phyloP scores from a whole-genome alignment of 37 sponge, comb jelly and placozoan genomes.

The Haliclona indistincta region DNA sequence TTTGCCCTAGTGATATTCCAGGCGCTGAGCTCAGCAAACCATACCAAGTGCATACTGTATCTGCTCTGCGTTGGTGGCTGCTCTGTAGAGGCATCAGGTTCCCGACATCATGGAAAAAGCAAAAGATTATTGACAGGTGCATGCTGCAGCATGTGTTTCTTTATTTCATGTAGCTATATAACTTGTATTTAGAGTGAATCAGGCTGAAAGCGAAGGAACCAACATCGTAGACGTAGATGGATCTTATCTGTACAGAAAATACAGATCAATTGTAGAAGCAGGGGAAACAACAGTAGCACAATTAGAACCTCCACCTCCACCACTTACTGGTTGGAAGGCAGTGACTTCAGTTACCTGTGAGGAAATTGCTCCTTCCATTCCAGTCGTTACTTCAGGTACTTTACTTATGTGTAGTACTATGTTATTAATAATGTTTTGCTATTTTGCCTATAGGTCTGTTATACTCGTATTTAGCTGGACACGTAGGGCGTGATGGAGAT shows the following conservation, averaged over 20 bases:
- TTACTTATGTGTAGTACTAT: background rate
- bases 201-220: slow-evolving; percentile 9
- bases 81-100: slow-evolving; percentile 16
- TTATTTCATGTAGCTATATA: background rate
- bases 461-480: slow-evolving; percentile 53
- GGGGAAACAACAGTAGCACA: slow-evolving; percentile 16
- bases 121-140: slow-evolving; percentile 7
- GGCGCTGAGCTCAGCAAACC: slow-evolving; percentile 6
- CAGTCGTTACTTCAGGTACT: slow-evolving; percentile 53
- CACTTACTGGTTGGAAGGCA: slow-evolving; percentile 42
- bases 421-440: slow-evolving; percentile 4
- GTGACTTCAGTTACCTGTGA: slow-evolving; percentile 26
- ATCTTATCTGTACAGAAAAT: slow-evolving; percentile 42
- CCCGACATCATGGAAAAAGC: slow-evolving; percentile 15
- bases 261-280: slow-evolving; percentile 30
- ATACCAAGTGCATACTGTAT: slow-evolving; percentile 1
- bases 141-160: background rate
- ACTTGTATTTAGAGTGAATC: background rate
- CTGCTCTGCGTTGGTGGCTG: slow-evolving; percentile 15
- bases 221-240: slow-evolving; percentile 59
- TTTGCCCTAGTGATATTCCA: slow-evolving; percentile 10
- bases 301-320: slow-evolving; percentile 9
- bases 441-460: slow-evolving; percentile 15
- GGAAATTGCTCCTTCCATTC: slow-evolving; percentile 18
- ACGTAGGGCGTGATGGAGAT: slow-evolving; percentile 14